These are phyloP conservation scores for Varanus komodoensis DNA, from an alignment of 2,113 vertebrate species.

Conservation along the genomic window DNA sequence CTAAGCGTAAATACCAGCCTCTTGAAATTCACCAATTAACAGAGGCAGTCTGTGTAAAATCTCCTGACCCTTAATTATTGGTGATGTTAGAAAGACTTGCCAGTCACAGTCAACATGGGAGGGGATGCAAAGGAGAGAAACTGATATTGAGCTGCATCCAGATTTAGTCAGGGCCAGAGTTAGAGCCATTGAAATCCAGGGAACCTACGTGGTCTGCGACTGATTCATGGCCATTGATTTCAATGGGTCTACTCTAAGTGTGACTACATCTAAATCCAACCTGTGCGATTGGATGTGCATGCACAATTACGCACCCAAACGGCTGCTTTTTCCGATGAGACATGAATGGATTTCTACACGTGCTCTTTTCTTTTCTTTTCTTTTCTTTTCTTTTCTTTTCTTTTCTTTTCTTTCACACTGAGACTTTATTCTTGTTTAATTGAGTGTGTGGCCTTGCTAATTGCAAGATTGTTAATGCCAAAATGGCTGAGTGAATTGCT, in stretches of 20 bases:
- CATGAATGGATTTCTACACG: background rate
- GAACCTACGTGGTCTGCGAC: too few relatives aligned
- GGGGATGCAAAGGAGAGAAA: conserved; percentile 51
- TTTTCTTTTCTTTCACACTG: background rate
- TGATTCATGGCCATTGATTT: too few relatives aligned
- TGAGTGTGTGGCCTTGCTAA: background rate
- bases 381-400: too few relatives aligned
- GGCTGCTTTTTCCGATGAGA: conserved; percentile 42
- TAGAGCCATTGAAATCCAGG: too few relatives aligned
- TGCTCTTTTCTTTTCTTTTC: background rate
- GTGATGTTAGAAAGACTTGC: conserved; percentile 58
- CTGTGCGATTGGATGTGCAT: conserved; percentile 49
- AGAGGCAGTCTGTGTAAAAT: conserved; percentile 22
- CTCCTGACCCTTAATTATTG: conserved; percentile 51
- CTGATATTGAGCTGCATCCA: conserved; percentile 11
- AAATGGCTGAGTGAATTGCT: conserved; percentile 33
- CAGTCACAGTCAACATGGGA: conserved; percentile 57
- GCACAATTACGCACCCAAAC: conserved; percentile 36
- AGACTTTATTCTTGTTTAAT: conserved; percentile 26
- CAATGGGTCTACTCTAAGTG: too few relatives aligned
- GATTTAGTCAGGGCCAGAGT: too few relatives aligned
- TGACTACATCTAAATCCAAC: too few relatives aligned
- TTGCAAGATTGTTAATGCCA: conserved; percentile 41
- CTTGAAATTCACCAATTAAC: background rate
- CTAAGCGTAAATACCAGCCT: background rate